Percentiles rank a stretch among this genome's conserved stretches.
Evolutionary conservation across 92 coral and sea anemone genomes (phyloP).

Genomic region (Muricea muricata): DNA sequence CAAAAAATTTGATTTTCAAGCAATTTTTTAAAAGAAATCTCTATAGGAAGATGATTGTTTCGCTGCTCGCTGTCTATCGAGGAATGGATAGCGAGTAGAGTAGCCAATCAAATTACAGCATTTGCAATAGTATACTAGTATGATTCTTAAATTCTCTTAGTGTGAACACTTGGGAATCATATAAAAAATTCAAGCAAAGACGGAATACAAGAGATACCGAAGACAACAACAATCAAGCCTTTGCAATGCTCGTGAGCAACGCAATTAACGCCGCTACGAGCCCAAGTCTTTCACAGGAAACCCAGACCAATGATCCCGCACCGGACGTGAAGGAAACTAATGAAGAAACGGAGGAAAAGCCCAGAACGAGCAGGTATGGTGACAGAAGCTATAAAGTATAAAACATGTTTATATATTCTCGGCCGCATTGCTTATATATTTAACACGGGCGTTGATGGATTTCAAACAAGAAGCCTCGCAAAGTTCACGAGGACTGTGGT

Average conservation of each 20-base stretch:
- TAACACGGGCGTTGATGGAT: no score
- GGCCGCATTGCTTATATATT: background rate
- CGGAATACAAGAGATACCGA: background rate
- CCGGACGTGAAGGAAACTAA: background rate
- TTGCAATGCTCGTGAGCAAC: conserved; percentile 35
- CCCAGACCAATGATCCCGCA: background rate
- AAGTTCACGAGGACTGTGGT: no score
- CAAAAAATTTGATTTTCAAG: no score
- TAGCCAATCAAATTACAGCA: no score
- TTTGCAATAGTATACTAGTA: no score
- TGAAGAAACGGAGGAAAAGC: background rate
- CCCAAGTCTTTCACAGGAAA: background rate
- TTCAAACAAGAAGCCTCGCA: no score
- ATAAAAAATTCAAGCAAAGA: conserved; percentile 11
- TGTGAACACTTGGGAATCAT: conserved; percentile 35
- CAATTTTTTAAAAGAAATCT: no score
- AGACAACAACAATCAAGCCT: background rate
- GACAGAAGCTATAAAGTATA: background rate
- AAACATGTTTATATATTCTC: background rate
- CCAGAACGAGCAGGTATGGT: conserved; percentile 21
- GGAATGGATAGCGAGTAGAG: no score
- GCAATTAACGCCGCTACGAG: conserved; percentile 12
- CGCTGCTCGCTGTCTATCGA: no score
- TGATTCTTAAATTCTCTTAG: background rate
- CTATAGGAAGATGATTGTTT: no score